phyloP scores from a whole-genome alignment of 2,113 vertebrate genomes.

The Tragulus kanchil region DNA sequence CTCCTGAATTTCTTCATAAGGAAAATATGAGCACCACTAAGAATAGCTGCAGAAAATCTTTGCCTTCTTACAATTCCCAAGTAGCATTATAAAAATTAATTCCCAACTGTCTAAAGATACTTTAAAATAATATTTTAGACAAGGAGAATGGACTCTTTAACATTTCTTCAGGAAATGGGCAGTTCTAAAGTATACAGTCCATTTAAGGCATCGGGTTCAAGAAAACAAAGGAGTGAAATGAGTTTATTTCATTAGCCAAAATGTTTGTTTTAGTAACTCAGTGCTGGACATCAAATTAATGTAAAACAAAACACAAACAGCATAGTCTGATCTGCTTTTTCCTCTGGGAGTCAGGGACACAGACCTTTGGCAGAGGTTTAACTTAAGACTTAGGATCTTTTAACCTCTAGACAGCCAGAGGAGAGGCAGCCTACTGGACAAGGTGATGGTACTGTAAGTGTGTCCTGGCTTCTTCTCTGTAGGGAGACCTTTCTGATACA shows the following conservation, averaged over 20 bases:
- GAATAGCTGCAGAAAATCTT: not conserved
- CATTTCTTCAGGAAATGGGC: not conserved
- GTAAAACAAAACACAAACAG: not conserved
- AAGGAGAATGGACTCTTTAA: not conserved
- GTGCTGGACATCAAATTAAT: not conserved
- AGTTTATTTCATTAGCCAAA: not conserved
- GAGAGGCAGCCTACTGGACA: not conserved
- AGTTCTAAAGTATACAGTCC: not conserved
- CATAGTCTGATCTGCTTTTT: not conserved
- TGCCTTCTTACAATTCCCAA: not conserved
- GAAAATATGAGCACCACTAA: not conserved
- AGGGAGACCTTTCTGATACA: not conserved
- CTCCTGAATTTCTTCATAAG: not conserved
- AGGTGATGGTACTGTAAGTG: not conserved
- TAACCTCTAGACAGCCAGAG: not conserved
- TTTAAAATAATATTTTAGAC: not conserved
- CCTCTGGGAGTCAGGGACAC: not conserved
- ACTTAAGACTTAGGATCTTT: not conserved
- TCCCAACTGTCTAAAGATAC: slow-evolving; percentile 21
- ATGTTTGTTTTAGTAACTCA: not conserved
- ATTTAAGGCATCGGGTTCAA: not conserved
- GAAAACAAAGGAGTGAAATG: not conserved
- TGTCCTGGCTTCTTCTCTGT: not conserved
- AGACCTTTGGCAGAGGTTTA: not conserved
- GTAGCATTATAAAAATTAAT: not conserved